Percentiles rank a stretch among this genome's conserved stretches.
These are phyloP conservation scores for Hipposideros larvatus DNA, from an alignment of 2,797 vertebrate genomes.

Conservation along the genomic window DNA sequence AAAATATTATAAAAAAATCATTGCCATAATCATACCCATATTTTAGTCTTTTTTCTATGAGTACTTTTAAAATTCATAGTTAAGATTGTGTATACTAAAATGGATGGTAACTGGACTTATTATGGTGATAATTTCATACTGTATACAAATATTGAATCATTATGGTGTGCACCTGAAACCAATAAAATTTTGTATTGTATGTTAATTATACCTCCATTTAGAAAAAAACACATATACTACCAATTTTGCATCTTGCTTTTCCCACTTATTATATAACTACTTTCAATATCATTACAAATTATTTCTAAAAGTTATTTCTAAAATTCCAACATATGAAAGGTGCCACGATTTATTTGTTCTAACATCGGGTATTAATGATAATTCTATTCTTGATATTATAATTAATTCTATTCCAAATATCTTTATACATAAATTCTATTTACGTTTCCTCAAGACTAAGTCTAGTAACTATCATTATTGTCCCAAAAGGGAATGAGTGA, in stretches of 20 bases:
- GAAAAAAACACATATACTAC: background rate
- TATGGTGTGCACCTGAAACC: background rate
- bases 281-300: constrained; percentile 12
- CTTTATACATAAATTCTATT: background rate
- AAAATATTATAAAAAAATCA: constrained; percentile 34
- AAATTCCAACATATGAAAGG: background rate
- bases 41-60: background rate
- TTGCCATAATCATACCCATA: background rate
- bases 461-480: background rate
- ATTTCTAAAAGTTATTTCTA: background rate
- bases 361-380: background rate
- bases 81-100: background rate
- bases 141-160: background rate
- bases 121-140: background rate
- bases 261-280: background rate
- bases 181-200: background rate
- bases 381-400: constrained; percentile 14
- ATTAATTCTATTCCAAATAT: constrained; percentile 14
- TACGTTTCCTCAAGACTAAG: background rate
- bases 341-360: background rate
- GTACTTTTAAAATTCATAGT: background rate
- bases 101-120: background rate
- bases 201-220: background rate
- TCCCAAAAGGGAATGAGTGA: background rate
- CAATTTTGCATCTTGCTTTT: background rate